Evolutionary conservation across 2,888 invertebrate species (phyloP), one percentile per base, ranked within the genome.

Genomic region (Periphyllus acericola): DNA sequence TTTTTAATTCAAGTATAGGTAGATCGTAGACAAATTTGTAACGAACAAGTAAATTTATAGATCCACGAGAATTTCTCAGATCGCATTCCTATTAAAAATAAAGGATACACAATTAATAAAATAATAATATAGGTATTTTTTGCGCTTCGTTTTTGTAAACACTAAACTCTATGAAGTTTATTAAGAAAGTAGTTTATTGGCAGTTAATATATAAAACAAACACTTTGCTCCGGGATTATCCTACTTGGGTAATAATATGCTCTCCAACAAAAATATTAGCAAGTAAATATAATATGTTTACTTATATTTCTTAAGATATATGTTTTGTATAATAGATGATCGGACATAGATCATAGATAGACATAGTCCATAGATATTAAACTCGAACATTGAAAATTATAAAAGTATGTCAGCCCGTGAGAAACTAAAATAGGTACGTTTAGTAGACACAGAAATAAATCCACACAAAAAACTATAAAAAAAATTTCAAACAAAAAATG

Each of bases 351-450:
- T n/a, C n/a, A n/a, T n/a, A n/a, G n/a, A n/a, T n/a, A n/a, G n/a
- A n/a, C n/a, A n/a, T n/a, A n/a, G n/a, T n/a, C n/a, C n/a, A n/a
- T n/a, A n/a, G n/a, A n/a, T n/a, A n/a, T n/a, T n/a, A n/a, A n/a
- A n/a, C n/a, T n/a, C n/a, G 25, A 4, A 25, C 21, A 25, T 6
- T 21, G 60, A 60, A 60, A 60, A 60, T 60, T 6, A 60, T 34
- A 36, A 34, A 81, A 68, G 72, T 82, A 19, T 52, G 72, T 17
- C 83, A 74, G 55, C 17, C 34, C 34, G 52, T 34, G 52, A 52
- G 52, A 82, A 71, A 34, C 17, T 71, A 32, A 82, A 82, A 52
- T 72, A 0, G 8, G 32, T 84, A 0, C 14, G 32, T 84, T 34
- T 1, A 60, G 9, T 40, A 60, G 21, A 36, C 40, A 76, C 40